Evolutionary conservation across 1,140 invertebrate species (phyloP).

Genomic region (Hyposmocoma kahamanoa): DNA sequence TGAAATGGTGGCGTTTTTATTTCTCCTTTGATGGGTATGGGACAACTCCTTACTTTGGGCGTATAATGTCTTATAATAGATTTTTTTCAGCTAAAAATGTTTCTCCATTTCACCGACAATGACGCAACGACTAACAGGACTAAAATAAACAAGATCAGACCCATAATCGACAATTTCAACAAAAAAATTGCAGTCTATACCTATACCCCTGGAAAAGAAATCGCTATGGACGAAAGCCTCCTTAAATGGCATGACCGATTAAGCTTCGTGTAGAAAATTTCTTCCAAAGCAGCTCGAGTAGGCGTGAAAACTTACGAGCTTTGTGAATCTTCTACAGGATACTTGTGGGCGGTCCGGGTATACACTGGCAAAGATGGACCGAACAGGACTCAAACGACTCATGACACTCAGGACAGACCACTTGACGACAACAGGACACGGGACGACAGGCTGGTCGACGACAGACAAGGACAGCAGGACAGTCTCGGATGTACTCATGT

Average conservation of each 20-base stretch:
- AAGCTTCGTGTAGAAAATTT: conserved; percentile 16
- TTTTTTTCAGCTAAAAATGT: too few relatives aligned
- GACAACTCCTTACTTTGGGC: too few relatives aligned
- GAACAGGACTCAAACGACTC: conserved; percentile 1
- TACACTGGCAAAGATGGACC: conserved; percentile 12
- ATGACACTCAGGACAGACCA: neutral
- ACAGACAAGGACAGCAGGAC: too few relatives aligned
- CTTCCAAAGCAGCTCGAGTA: conserved; percentile 17
- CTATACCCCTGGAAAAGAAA: conserved; percentile 16
- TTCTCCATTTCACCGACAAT: conserved; percentile 15
- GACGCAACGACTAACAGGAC: conserved; percentile 5
- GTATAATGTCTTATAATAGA: too few relatives aligned
- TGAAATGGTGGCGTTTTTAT: too few relatives aligned
- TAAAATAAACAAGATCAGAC: conserved; percentile 19
- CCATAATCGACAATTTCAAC: conserved; percentile 19
- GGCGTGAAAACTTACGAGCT: conserved; percentile 20
- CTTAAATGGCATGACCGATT: conserved; percentile 15
- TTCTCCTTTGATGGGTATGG: too few relatives aligned
- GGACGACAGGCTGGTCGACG: neutral
- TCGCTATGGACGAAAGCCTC: conserved; percentile 17
- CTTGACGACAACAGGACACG: too few relatives aligned
- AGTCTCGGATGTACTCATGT: too few relatives aligned
- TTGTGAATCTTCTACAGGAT: conserved; percentile 15
- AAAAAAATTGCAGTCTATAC: conserved; percentile 17
- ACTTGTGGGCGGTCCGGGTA: conserved; percentile 16